These are phyloP conservation scores for Trachelus stipa DNA, from an alignment of 2,888 invertebrate species.

Conservation along the genomic window DNA sequence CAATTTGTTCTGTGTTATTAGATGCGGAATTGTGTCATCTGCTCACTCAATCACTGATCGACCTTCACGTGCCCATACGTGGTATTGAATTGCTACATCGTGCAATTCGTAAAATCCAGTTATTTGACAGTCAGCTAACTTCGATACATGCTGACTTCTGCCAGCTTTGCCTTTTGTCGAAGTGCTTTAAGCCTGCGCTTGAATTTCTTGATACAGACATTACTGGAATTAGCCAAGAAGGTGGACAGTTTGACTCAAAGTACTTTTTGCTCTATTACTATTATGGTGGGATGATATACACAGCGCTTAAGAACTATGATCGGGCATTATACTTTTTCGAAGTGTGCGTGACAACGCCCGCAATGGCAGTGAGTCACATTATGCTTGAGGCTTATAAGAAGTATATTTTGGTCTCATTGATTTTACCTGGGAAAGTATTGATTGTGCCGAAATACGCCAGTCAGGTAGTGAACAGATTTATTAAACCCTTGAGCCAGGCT, in stretches of 20 bases:
- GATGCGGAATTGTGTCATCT: constrained; percentile 92
- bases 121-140: constrained; percentile 90
- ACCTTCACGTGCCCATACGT: constrained; percentile 81
- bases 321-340: constrained; percentile 95
- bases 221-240: constrained; percentile 90
- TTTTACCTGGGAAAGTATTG: constrained; percentile 89
- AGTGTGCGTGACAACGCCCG: constrained; percentile 95
- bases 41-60: constrained; percentile 82
- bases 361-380: constrained; percentile 93
- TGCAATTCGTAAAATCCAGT: constrained; percentile 89
- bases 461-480: constrained; percentile 86
- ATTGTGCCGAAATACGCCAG: constrained; percentile 91
- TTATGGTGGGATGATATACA: constrained; percentile 98
- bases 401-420: constrained; percentile 90
- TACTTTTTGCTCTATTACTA: constrained; percentile 95
- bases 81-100: constrained; percentile 86
- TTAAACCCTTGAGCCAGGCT: constrained; percentile 85
- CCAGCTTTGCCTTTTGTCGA: constrained; percentile 89
- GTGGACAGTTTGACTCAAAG: constrained; percentile 85
- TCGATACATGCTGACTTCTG: constrained; percentile 95
- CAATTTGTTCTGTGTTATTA: constrained; percentile 62
- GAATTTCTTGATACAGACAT: constrained; percentile 91
- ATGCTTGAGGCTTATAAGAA: constrained; percentile 99
- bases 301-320: constrained; percentile 92
- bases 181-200: constrained; percentile 92